Evolutionary conservation across 2,888 invertebrate species (phyloP).

Genomic region (Leptinotarsa tumamoca): DNA sequence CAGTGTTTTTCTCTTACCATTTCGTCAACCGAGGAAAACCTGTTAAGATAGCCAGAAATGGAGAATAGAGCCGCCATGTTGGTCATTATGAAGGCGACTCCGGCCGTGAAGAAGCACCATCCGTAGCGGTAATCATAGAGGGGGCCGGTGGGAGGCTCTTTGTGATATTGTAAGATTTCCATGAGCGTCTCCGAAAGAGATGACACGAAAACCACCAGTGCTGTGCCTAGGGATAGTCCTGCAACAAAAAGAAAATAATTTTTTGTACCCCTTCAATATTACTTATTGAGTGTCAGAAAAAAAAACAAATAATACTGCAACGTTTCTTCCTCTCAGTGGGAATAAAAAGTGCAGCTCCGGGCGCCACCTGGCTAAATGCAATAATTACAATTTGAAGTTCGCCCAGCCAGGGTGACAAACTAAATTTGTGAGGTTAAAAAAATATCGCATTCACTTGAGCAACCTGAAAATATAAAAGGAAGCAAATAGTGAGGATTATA

Average conservation of each 20-base stretch:
- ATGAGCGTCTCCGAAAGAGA: slow-evolving; percentile 72
- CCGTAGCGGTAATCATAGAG: slow-evolving; percentile 70
- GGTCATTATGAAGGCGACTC: slow-evolving; percentile 72
- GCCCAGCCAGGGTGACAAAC: too few relatives aligned
- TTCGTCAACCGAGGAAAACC: slow-evolving; percentile 73
- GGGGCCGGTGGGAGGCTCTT: slow-evolving; percentile 60
- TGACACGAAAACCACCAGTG: slow-evolving; percentile 72
- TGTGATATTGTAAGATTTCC: slow-evolving; percentile 67
- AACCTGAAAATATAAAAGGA: too few relatives aligned
- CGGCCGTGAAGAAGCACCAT: slow-evolving; percentile 74
- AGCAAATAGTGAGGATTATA: too few relatives aligned
- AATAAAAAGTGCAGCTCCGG: too few relatives aligned
- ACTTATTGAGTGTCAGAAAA: too few relatives aligned
- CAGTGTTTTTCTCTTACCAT: slow-evolving; percentile 66
- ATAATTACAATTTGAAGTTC: too few relatives aligned
- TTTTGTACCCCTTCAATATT: not conserved
- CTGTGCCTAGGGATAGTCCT: slow-evolving; percentile 73
- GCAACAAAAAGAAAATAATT: slow-evolving; percentile 56
- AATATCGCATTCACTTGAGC: too few relatives aligned
- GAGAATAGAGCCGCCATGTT: slow-evolving; percentile 72
- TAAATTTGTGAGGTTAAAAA: too few relatives aligned
- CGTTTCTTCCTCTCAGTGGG: too few relatives aligned
- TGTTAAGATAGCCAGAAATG: slow-evolving; percentile 71
- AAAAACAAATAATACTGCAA: too few relatives aligned
- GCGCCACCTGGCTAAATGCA: too few relatives aligned